Evolutionary conservation across 2,888 invertebrate genomes (phyloP), one percentile per base, ranked within the genome.

Genomic region (Cerceris ruficornis): DNA sequence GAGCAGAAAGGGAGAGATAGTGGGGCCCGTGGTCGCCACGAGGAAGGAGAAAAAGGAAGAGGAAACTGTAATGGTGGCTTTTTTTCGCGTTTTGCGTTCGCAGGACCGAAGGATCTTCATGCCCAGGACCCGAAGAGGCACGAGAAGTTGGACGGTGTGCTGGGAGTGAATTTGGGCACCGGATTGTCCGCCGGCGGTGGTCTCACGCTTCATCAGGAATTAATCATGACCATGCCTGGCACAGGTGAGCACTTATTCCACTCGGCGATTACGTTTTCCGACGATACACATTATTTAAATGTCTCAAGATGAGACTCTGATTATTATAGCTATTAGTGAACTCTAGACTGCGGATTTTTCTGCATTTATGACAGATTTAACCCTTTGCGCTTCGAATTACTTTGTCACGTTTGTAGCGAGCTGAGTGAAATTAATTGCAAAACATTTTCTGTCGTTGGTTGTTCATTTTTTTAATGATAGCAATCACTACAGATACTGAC

Each of bases 101-200:
- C 92, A 96, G 96, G 96, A 93, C 94, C 95, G 93, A 96, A 96
- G 93, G 96, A 96, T 91, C 94, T 95, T 93, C 96, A 96, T 93
- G 93, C 95, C 81, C 95, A 95, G 90, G 95, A 96, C 91, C 93
- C 95, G 90, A 96, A 96, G 92, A 93, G 95, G 90, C 95, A 95
- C 92, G 93, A 94, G 87, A 90, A 93, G 90, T 90, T 92, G 91
- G 89, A 92, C 91, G 89, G 92, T 86, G 89, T 92, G 86, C 88
- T 92, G 86, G 91, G 92, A 86, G 89, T 91, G 82, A 92, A 91
- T 88, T 88, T 92, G 86, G 92, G 91, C 79, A 88, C 90, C 83
- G 90, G 91, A 82, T 86, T 92, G 83, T 89, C 92, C 82, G 87
- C 88, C 86, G 90, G 91, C 84, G 91, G 91, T 86, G 90, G 90